phyloP scores from a whole-genome alignment of 2,888 invertebrate genomes.

The Chymomyza caudatula region DNA sequence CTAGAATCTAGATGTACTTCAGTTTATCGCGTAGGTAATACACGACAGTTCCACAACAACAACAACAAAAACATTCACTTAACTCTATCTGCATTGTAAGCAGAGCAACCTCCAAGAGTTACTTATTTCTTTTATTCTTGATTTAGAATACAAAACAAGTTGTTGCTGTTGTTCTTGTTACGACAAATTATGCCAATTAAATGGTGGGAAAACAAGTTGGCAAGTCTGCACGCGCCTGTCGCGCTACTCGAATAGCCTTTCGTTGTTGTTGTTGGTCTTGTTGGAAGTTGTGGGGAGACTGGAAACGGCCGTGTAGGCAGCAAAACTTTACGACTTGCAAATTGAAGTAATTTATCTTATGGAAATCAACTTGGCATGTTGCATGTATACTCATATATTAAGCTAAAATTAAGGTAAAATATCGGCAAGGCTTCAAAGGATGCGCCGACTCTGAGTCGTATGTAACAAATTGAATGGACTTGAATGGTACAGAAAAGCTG shows the following conservation, averaged over 20 bases:
- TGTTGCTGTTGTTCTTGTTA: slow-evolving; percentile 30
- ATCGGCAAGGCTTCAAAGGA: not conserved
- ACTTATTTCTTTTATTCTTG: slow-evolving; percentile 18
- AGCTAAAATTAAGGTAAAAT: not conserved
- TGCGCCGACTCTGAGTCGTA: not conserved
- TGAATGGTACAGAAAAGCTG: no score
- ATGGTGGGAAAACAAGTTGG: slow-evolving; percentile 69
- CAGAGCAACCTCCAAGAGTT: not conserved
- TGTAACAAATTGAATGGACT: slow-evolving; percentile 20
- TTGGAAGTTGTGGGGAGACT: slow-evolving; percentile 35
- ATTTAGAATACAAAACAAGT: slow-evolving; percentile 1
- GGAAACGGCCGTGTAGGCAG: slow-evolving; percentile 15
- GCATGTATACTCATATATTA: not conserved
- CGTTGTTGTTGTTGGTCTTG: slow-evolving; percentile 35
- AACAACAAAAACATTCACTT: slow-evolving; percentile 29
- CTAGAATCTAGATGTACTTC: slow-evolving; percentile 1
- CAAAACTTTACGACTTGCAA: slow-evolving; percentile 26
- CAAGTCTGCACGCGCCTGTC: slow-evolving; percentile 52
- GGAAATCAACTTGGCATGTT: not conserved
- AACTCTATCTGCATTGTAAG: not conserved
- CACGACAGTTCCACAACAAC: slow-evolving; percentile 1
- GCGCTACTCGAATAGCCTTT: slow-evolving; percentile 8
- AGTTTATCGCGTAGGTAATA: slow-evolving; percentile 48
- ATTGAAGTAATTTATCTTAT: slow-evolving; percentile 45
- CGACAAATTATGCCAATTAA: slow-evolving; percentile 72